Percentiles rank a stretch among this genome's conserved stretches.
phyloP scores from a whole-genome alignment of 92 coral and sea anemone genomes.

The Palythoa heliodiscus region DNA sequence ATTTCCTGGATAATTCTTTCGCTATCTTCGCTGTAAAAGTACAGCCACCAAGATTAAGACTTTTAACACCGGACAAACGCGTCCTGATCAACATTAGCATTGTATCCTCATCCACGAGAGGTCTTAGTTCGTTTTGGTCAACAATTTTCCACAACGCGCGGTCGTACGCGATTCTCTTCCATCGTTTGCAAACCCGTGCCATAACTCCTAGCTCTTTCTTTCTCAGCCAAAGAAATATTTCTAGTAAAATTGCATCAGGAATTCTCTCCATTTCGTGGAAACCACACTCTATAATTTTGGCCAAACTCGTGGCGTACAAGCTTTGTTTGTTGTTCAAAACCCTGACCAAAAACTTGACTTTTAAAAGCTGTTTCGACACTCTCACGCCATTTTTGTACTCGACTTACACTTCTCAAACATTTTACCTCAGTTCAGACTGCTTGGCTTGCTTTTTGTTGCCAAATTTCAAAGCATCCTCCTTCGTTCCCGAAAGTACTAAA shows the following conservation, averaged over 20 bases:
- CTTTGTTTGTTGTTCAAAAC: conserved; percentile 47
- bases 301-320: conserved; percentile 47
- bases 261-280: conserved; percentile 74
- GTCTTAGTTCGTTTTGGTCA: conserved; percentile 80
- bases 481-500: conserved; percentile 45
- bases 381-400: conserved; percentile 41
- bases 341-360: conserved; percentile 30
- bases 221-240: conserved; percentile 79
- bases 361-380: conserved; percentile 41
- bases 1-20: conserved; percentile 88
- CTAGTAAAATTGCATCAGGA: conserved; percentile 91
- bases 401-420: background rate
- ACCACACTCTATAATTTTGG: conserved; percentile 35
- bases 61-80: conserved; percentile 88
- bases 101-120: conserved; percentile 86
- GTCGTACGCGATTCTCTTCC: conserved; percentile 97
- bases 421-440: conserved; percentile 5
- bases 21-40: conserved; percentile 92
- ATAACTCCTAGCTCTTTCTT: conserved; percentile 80
- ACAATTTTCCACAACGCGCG: conserved; percentile 92
- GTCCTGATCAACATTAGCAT: conserved; percentile 94
- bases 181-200: conserved; percentile 88
- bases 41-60: conserved; percentile 90
- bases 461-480: conserved; percentile 30
- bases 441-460: background rate